Evolutionary conservation across 2,797 vertebrate species (phyloP).

Genomic region (Choloepus didactylus): DNA sequence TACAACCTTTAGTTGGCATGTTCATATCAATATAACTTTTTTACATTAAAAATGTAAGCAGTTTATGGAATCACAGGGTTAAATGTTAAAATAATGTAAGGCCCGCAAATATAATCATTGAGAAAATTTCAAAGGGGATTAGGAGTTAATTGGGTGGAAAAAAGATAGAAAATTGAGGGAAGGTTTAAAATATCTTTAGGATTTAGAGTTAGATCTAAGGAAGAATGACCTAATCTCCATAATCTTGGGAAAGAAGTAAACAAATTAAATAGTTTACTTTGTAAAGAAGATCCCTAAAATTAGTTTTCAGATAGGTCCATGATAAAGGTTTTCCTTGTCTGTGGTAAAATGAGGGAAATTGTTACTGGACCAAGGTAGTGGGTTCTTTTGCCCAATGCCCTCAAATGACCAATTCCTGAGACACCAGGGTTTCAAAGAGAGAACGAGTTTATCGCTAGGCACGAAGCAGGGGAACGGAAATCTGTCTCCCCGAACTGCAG

Average conservation of each 20-base stretch:
- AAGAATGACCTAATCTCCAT: neutral
- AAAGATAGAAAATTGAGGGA: slow-evolving; percentile 28
- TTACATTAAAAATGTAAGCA: slow-evolving; percentile 18
- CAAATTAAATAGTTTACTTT: neutral
- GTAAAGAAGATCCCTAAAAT: neutral
- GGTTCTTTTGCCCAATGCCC: too few relatives aligned
- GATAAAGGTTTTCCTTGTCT: neutral
- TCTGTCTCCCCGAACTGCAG: too few relatives aligned
- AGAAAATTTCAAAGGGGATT: neutral
- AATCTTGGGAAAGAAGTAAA: neutral
- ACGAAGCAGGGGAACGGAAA: too few relatives aligned
- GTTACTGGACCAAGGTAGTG: too few relatives aligned
- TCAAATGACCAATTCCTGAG: too few relatives aligned
- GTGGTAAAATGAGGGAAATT: neutral
- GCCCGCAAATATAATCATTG: neutral
- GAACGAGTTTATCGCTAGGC: too few relatives aligned
- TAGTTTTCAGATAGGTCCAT: neutral
- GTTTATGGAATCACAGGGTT: neutral
- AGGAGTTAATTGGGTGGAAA: neutral
- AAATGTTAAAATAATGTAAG: neutral
- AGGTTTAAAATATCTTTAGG: neutral
- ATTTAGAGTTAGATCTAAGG: neutral
- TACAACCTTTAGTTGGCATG: neutral
- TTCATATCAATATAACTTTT: slow-evolving; percentile 2
- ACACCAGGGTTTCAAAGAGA: too few relatives aligned